Evolutionary conservation across 2,113 vertebrate genomes (phyloP).

Genomic region (Alaudala cheleensis): DNA sequence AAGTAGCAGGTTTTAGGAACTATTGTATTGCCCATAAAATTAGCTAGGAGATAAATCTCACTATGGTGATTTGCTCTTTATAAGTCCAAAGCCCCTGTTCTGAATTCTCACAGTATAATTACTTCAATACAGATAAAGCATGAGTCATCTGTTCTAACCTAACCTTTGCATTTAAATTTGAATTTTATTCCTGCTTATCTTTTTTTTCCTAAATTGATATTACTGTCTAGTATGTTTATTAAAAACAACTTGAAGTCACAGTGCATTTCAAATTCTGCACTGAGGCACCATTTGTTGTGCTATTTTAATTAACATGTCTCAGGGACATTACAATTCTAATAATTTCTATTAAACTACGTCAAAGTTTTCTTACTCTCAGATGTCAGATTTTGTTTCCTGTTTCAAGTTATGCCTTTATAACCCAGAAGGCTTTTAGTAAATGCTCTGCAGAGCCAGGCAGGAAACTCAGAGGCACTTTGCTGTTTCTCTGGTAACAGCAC

Average conservation of each 20-base stretch:
- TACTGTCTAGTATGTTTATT: constrained; percentile 59
- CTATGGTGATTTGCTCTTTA: constrained; percentile 60
- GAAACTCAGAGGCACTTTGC: background rate
- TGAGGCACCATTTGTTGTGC: background rate
- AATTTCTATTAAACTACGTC: constrained; percentile 3
- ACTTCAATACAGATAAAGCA: constrained; percentile 57
- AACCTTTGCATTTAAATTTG: constrained; percentile 68
- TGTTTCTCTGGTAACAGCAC: background rate
- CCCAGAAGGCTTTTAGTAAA: background rate
- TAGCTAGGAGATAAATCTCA: constrained; percentile 57
- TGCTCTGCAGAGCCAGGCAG: background rate
- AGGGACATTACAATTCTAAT: constrained; percentile 37
- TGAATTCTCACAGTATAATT: constrained; percentile 65
- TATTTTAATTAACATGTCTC: constrained; percentile 48
- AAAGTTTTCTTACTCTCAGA: background rate
- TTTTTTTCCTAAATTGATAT: constrained; percentile 54
- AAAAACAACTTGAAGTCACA: constrained; percentile 59
- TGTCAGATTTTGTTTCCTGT: background rate
- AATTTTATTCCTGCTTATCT: constrained; percentile 65
- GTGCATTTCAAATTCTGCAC: constrained; percentile 27
- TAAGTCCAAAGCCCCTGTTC: constrained; percentile 45
- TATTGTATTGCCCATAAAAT: constrained; percentile 46
- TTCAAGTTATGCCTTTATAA: background rate
- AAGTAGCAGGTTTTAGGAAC: constrained; percentile 29
- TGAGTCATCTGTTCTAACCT: constrained; percentile 55